Evolutionary conservation across 2,797 vertebrate species (phyloP), one percentile per base, ranked within the genome.

Genomic region (Karalla daura): DNA sequence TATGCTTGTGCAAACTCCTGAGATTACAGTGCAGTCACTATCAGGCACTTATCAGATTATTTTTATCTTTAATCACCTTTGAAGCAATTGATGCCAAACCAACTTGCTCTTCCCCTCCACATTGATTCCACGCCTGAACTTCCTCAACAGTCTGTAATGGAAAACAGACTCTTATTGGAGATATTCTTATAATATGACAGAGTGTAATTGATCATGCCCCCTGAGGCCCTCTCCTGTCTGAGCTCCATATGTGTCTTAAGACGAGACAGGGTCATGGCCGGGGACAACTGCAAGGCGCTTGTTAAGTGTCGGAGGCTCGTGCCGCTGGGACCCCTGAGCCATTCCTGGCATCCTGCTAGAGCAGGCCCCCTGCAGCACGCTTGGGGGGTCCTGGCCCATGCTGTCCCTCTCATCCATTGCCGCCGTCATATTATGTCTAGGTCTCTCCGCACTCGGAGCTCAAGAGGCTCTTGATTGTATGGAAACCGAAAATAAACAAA

Each of bases 241-340:
- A 70, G 86, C 83, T 76, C 73, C 73, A 75, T 76, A 78, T 80
- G 85, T 52, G 68, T 83, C 87, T 88, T 84, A 78, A 91, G 88
- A 86, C 68, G 69, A 91, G 88, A 88, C 80, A 74, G 89, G 88
- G 88, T 93, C 92, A 92, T 87, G 88, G 86, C 80, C 37, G 13
- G 76, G 86, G 88, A 92, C 92, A 91, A 92, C 91, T 91, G 90
- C 77, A 58, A 91, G 92, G 86, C 85, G 81, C 91, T 94, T 88
- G 92, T 93, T 91, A 92, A 92, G 92, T 91, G 92, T 93, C 36
- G 35, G 83, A 86, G 90, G 81, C 89, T 93, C 91, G 92, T 92
- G 91, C 92, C 87, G 39, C 75, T 81, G 92, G 91, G 92, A 91
- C 87, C 84, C 67, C 68, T 69, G 74, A 89, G 83, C 88, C 80